These are phyloP conservation scores for Priocnemis perturbator DNA, from an alignment of 2,888 invertebrate species.

Conservation along the genomic window DNA sequence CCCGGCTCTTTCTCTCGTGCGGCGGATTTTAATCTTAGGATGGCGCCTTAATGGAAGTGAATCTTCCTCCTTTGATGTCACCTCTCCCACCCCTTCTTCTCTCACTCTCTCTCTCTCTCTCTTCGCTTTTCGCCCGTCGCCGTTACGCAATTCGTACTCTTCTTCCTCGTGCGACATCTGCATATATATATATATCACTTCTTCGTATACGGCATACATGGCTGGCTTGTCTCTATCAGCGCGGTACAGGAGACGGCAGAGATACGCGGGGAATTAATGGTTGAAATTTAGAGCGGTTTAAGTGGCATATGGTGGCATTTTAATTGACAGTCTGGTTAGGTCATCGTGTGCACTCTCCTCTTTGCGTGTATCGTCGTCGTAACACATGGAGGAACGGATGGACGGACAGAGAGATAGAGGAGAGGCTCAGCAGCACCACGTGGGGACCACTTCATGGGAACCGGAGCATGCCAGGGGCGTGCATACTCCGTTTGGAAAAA, in stretches of 20 bases:
- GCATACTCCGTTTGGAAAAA: conserved; percentile 6
- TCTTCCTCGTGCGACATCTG: not conserved
- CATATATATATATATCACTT: not conserved
- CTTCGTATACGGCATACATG: not conserved
- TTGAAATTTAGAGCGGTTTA: conserved; percentile 61
- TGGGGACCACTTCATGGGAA: conserved; percentile 65
- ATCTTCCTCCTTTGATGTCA: too few species aligned
- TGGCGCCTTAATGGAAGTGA: too few species aligned
- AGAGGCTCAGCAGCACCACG: conserved; percentile 55
- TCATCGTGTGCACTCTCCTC: conserved; percentile 55
- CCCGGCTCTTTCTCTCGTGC: too few species aligned
- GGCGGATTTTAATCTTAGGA: too few species aligned
- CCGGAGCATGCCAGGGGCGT: conserved; percentile 56
- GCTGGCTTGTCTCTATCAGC: too few species aligned
- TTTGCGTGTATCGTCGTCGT: conserved; percentile 51
- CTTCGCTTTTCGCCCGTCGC: too few species aligned
- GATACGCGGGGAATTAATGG: conserved; percentile 26
- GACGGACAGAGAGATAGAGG: conserved; percentile 34
- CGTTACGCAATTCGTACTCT: too few species aligned
- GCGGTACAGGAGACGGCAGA: conserved; percentile 1
- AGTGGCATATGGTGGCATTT: conserved; percentile 69
- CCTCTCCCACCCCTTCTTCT: too few species aligned
- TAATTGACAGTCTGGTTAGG: conserved; percentile 71
- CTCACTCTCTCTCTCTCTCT: too few species aligned
- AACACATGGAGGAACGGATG: conserved; percentile 55